Percentiles rank a stretch among this genome's conserved stretches.
phyloP scores from a whole-genome alignment of 2,888 invertebrate genomes.

The Panopea generosa region DNA sequence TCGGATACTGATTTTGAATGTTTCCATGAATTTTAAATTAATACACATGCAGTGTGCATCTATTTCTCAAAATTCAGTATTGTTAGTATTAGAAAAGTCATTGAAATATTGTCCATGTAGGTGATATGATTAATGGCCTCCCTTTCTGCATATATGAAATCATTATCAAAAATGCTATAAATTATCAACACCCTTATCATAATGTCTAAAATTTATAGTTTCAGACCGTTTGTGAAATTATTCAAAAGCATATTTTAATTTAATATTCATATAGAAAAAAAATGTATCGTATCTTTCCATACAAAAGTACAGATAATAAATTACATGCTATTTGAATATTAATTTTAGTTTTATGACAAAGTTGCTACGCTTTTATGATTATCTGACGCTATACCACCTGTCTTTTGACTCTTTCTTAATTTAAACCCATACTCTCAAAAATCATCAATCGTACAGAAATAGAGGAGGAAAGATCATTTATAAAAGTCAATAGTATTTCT shows the following conservation, averaged over 20 bases:
- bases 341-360: slow-evolving; percentile 19
- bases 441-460: slow-evolving; percentile 8
- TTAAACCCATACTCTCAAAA: slow-evolving; percentile 10
- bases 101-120: too few species aligned
- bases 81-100: too few species aligned
- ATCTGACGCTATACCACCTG: slow-evolving; percentile 38
- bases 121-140: too few species aligned
- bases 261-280: slow-evolving; percentile 17
- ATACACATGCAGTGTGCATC: too few species aligned
- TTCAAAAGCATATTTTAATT: slow-evolving; percentile 13
- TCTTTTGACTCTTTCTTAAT: slow-evolving; percentile 14
- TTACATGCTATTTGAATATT: slow-evolving; percentile 45
- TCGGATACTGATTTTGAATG: too few species aligned
- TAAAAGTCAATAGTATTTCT: slow-evolving; percentile 52
- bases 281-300: slow-evolving; percentile 11
- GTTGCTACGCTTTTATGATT: not conserved
- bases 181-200: too few species aligned
- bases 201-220: too few species aligned
- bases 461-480: slow-evolving; percentile 32
- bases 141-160: too few species aligned
- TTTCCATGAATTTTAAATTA: too few species aligned
- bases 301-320: slow-evolving; percentile 23
- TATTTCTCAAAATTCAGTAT: too few species aligned
- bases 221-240: slow-evolving; percentile 30
- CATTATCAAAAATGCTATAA: too few species aligned